Evolutionary conservation across 2,888 invertebrate genomes (phyloP), one percentile per base, ranked within the genome.

Genomic region (Rotaria socialis): DNA sequence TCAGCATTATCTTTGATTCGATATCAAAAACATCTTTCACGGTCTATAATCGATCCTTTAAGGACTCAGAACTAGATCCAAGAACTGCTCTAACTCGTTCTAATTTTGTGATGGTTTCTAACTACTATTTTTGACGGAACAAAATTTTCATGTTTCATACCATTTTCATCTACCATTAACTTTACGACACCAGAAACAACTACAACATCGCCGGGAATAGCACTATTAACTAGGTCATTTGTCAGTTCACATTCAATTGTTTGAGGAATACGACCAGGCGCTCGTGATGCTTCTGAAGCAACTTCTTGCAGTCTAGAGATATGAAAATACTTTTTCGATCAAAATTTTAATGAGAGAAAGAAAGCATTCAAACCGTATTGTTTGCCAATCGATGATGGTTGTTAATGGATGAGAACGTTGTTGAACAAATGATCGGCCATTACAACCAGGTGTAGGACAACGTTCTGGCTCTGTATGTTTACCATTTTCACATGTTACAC

Each of bases 201-300:
- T 0, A 97, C 93, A 88, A 95, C 94, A 92, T 96, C 96, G 3
- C 97, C 97, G 22, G 96, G 95, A 88, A 94, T 93, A 88, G 96
- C 95, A 47, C 93, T 92, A 88, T 95, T 94, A 2, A 96, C 95
- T 84, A 96, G 92, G 91, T 96, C 96, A 87, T 94, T 93, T 86
- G 94, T 93, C 14, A 97, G 92, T 90, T 96, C 95, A 90, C 96
- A 94, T 90, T 96, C 96, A 52, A 97, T 93, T 88, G 94, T 94
- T 88, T 94, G 92, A 3, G 95, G 95, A 88, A 95, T 93, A 84
- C 94, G 93, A 47, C 94, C 94, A 87, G 93, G 93, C 87, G 90
- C 58, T 85, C 85, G 52, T 84, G 87, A 84, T 85, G 87, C 27
- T 85, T 87, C 52, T 24, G 56, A 85, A 41, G 50, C 55, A 50